phyloP scores from a whole-genome alignment of 2,888 invertebrate genomes.

The Automeris io region DNA sequence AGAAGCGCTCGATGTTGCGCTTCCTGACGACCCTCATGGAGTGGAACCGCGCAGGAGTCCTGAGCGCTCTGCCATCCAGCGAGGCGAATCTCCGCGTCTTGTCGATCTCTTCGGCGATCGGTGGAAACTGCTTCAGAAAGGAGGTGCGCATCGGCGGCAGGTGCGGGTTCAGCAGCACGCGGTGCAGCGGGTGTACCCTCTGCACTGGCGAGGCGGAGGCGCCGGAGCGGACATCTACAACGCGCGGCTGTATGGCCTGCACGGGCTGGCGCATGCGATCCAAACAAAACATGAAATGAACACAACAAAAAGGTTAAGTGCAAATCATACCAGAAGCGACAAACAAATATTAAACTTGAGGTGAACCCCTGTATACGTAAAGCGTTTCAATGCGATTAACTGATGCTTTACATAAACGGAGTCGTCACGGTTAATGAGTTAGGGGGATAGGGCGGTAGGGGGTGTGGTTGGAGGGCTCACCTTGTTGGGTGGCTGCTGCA shows the following conservation, averaged over 20 bases:
- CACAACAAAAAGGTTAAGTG: conserved; percentile 47
- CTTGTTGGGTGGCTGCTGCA: conserved; percentile 96
- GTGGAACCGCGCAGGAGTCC: conserved; percentile 57
- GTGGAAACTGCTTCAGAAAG: conserved; percentile 60
- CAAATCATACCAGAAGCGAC: conserved; percentile 42
- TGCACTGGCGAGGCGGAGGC: conserved; percentile 47
- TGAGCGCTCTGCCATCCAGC: conserved; percentile 54
- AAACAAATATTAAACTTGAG: too few relatives aligned
- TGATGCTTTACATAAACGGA: too few relatives aligned
- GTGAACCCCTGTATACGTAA: too few relatives aligned
- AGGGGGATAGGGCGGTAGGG: neutral
- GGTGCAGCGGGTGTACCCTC: conserved; percentile 64
- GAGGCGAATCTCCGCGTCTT: conserved; percentile 62
- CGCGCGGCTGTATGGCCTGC: conserved; percentile 72
- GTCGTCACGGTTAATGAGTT: neutral
- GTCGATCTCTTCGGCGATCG: conserved; percentile 57
- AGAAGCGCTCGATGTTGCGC: conserved; percentile 67
- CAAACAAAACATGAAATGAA: conserved; percentile 63
- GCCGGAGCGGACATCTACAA: conserved; percentile 41
- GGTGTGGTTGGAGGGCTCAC: conserved; percentile 62
- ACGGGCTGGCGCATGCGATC: conserved; percentile 72
- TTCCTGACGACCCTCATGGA: conserved; percentile 68
- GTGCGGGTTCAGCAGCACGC: conserved; percentile 61
- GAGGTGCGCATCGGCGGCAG: conserved; percentile 61
- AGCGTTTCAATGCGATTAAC: too few relatives aligned